These are phyloP conservation scores for Meloidogyne chitwoodi DNA, from an alignment of 1,140 invertebrate genomes.

Conservation along the genomic window DNA sequence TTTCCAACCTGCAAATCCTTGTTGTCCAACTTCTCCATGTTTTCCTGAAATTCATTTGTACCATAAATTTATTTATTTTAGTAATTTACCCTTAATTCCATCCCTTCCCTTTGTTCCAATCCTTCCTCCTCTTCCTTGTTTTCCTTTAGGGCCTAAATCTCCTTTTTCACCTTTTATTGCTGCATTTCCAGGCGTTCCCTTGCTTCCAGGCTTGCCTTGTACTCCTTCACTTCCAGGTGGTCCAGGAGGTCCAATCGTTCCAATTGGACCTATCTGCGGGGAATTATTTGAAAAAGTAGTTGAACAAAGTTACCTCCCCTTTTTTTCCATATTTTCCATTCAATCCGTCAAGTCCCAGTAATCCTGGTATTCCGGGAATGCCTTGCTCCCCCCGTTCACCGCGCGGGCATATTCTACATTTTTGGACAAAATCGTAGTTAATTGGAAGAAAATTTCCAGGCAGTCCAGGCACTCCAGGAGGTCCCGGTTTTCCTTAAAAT, in stretches of 20 bases:
- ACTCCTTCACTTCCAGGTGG: not conserved
- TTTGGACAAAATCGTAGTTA: not conserved
- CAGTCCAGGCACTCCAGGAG: not conserved
- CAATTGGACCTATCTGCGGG: not conserved
- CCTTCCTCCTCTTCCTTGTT: not conserved
- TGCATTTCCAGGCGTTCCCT: not conserved
- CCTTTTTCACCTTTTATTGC: slow-evolving; percentile 6
- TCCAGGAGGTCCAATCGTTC: not conserved
- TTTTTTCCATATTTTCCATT: not conserved
- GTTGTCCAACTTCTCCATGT: not conserved
- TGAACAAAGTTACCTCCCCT: not conserved
- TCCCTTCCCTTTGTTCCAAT: not conserved
- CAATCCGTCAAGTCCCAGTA: not conserved
- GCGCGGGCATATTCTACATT: slow-evolving; percentile 6
- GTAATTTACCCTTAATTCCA: not conserved
- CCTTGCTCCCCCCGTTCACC: slow-evolving; percentile 1
- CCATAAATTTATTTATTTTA: not conserved
- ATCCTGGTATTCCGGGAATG: not conserved
- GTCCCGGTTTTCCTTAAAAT: not conserved
- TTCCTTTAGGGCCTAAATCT: not conserved
- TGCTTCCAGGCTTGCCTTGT: not conserved
- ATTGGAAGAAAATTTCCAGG: not conserved
- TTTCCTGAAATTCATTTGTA: not conserved
- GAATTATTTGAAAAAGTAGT: not conserved
- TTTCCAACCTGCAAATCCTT: not conserved